Evolutionary conservation across 2,888 invertebrate species (phyloP), one percentile per base, ranked within the genome.

Genomic region (Eudasyphora cyanicolor): DNA sequence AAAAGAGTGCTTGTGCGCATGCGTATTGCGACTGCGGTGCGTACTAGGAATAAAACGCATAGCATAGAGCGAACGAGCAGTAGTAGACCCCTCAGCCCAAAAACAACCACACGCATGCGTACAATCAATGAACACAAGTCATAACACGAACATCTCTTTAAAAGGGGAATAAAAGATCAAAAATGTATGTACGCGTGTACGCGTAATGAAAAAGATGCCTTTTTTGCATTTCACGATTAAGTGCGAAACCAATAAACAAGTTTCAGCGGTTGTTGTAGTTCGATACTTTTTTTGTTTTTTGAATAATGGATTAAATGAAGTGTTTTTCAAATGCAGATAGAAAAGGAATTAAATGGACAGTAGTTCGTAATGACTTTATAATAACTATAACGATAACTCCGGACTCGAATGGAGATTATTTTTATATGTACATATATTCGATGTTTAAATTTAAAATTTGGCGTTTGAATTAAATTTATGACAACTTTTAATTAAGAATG

Each of bases 121-220:
- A 35, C 24, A 73, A 73, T 60, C 57, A 60, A 60, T 73, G 73
- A 73, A 60, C 73, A 73, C 73, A 60, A 73, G 73, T 73, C 73
- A 73, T 73, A 73, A 73, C 73, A 73, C 24, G 73, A 73, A 42
- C 24, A 57, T 14, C 73, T 73, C 57, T 73, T 42, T 42, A 67
- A 64, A 42, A 42, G 57, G 45, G 24, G 27, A 73, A 42, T 42
- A 67, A 67, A 42, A 57, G 73, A 73, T 73, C 57, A 73, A 10
- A 70, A 54, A 35, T n/a, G 54, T 51, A 54, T 21, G 35, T 57
- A 71, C 19, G n/a, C 10, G 35, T 21, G 35, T 57, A 71, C 19
- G n/a, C 10, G 35, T 67, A 67, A 67, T 67, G 67, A 67, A 67
- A 57, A 67, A 67, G 67, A 67, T 67, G 67, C 67, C 27, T 10